Evolutionary conservation across 2,797 vertebrate species (phyloP), one percentile per base, ranked within the genome.

Genomic region (Bradypodion ventrale): DNA sequence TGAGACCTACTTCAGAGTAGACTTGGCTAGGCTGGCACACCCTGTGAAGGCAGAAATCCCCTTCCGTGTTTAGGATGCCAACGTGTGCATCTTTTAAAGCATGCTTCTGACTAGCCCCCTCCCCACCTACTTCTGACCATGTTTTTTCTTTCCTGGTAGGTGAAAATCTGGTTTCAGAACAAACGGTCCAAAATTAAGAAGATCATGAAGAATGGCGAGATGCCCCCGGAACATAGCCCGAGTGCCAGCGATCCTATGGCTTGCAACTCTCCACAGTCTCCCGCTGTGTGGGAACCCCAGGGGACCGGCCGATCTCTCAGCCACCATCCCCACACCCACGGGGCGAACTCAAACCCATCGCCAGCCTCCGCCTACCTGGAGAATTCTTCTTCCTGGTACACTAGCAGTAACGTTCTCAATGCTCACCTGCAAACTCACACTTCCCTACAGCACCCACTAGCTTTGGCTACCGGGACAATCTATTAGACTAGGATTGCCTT

Each of bases 111-210:
- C 4, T 9, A 12, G 21, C 27, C 42, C 4, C 27, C 29, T 10
- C 15, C 27, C 9, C 21, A 1, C n/a, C 70, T 9, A 16, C 44
- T 7, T n/a, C 19, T 19, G 25, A 21, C 23, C 13, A 25, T 1
- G 65, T 70, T 73, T 85, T 83, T 89, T 46, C 83, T 85, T 86
- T 78, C 78, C 56, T 85, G 60, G 52, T 92, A 99, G 98, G 98
- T 99, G 82, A 99, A 99, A 96, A 99, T 99, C 63, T 99, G 99
- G 99, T 99, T 99, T 94, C 99, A 99, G 95, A 99, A 99, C 95
- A 97, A 98, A 94, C 96, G 99, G 92, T 99, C 98, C 84, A 99
- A 99, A 94, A 97, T 99, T 95, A 99, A 99, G 97, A 99, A 99
- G 96, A 99, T 99, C 76, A 99, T 99, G 97, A 99, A 99, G 94